Base-by-base conservation (phyloP, 2,113 vertebrate genomes). In the Elephantulus edwardii region DNA sequence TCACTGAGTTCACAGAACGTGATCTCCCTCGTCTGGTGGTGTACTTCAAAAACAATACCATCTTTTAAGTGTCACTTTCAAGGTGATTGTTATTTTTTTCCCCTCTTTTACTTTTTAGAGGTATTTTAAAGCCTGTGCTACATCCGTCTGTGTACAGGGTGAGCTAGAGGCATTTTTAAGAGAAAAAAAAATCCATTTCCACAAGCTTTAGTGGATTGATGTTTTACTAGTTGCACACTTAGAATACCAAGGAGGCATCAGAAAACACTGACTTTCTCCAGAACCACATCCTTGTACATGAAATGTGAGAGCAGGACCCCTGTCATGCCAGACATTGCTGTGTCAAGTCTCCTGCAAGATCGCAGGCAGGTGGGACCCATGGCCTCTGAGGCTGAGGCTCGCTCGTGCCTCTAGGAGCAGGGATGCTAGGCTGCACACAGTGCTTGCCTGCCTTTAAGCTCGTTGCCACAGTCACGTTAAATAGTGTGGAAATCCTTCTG, bases 41-140 rank as follows among this genome's bases (percentile, higher is more conserved):
- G 90, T 91, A 88, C 93, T 93, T 95, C 83, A 88, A 40, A 85
- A 82, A 88, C 76, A 72, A 66, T 85, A 52, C 68, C 83, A 87
- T 92, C 91, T 93, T 91, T 90, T 93, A 64, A 71, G 74, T 89
- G 38, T 92, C 44, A 68, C 86, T 93, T 83, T 84, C 35, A 68
- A 42, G 60, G 66, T 79, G 54, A n/a, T 11, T 46, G 46, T 68
- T 74, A 79, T 75, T 35, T 50, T 68, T 74, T 83, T 75, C 33
- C 44, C 58, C 70, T n/a, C 58, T 35, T 54, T 54, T 14, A 19
- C 52, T 62, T 33, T 42, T 80, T 86, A 70, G 74, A 89, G 66
- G 40, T 82, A 90, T 92, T 87, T 75, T 38, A 82, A 87, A 72
- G 80, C 85, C 76, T 71, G 86, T 88, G 79, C 82, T 50, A n/a